Evolutionary conservation across 2,113 vertebrate species (phyloP), one percentile per base, ranked within the genome.

Genomic region (Leptosomus discolor): DNA sequence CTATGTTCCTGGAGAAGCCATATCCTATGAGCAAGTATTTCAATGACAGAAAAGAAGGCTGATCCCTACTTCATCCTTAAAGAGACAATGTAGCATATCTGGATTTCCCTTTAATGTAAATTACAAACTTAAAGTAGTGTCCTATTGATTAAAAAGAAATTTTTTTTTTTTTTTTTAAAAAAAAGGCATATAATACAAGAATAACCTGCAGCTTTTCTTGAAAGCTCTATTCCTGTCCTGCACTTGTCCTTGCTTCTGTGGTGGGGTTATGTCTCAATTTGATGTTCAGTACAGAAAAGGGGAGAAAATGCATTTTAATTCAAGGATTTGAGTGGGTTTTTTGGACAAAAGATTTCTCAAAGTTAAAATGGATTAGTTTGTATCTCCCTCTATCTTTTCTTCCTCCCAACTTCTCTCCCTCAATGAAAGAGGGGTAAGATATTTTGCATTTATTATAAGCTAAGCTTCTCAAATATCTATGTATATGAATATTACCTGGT

Each of bases 21-120:
- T 56, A 15, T 48, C 0, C 0, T 83, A 24, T 19, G 24, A 83
- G 2, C 15, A 71, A 1, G 64, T 74, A 12, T 84, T 87, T 64
- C 32, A 36, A 2, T 69, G 50, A 39, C 23, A 81, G 69, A 57
- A 90, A 77, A 69, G 36, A 56, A 68, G 2, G 27, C 23, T 74
- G 26, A 63, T 70, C 17, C 10, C 9, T 10, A 12, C 8, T 79
- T 85, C 32, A 75, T 70, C 30, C 19, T 78, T 70, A 67, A 46
- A 85, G 16, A 37, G 23, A 77, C 82, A 78, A 85, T 82, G 8
- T 77, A 53, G 53, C 12, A 18, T 19, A 4, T 48, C 68, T 78
- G 36, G 8, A 30, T 92, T 69, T 69, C 14, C 15, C 71, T 39
- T 61, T 56, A 63, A 30, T 34, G 11, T 24, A 76, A 82, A 82